Evolutionary conservation across 2,797 vertebrate species (phyloP).

Genomic region (Echeneis naucrates): DNA sequence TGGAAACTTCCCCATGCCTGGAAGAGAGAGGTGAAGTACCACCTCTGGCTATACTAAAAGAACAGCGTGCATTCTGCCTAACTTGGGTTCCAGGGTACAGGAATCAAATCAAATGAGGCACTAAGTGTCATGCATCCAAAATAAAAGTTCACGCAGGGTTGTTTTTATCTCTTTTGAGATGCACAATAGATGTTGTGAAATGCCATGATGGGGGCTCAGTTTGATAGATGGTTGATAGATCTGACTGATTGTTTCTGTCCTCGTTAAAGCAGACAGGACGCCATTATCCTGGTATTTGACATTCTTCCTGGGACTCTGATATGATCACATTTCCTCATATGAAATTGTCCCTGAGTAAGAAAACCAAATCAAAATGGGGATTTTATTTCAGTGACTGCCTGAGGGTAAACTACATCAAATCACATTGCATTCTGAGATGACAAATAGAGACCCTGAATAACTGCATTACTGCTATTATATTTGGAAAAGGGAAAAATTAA

Average conservation of each 20-base stretch:
- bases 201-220: too few species aligned
- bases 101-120: background rate
- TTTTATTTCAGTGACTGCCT: slow-evolving; percentile 77
- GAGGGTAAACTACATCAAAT: slow-evolving; percentile 77
- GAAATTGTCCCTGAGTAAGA: slow-evolving; percentile 53
- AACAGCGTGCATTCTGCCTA: background rate
- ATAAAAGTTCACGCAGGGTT: background rate
- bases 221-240: too few species aligned
- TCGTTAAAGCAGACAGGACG: slow-evolving; percentile 37
- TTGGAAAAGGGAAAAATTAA: slow-evolving; percentile 71
- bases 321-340: slow-evolving; percentile 59
- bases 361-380: slow-evolving; percentile 60
- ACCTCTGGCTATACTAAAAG: too few species aligned
- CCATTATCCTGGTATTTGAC: slow-evolving; percentile 39
- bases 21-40: background rate
- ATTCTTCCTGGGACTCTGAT: slow-evolving; percentile 45
- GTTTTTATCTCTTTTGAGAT: background rate
- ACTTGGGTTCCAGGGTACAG: fast-evolving
- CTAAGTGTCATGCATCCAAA: too few species aligned
- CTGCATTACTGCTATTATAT: slow-evolving; percentile 72
- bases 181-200: too few species aligned
- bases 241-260: slow-evolving; percentile 1
- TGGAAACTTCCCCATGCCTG: background rate
- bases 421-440: slow-evolving; percentile 75
- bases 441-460: slow-evolving; percentile 75